Percentiles rank a stretch among this genome's conserved stretches.
Conservation (phyloP, 2,113 vertebrate genomes). For the Microcebus tavaratra region DNA sequence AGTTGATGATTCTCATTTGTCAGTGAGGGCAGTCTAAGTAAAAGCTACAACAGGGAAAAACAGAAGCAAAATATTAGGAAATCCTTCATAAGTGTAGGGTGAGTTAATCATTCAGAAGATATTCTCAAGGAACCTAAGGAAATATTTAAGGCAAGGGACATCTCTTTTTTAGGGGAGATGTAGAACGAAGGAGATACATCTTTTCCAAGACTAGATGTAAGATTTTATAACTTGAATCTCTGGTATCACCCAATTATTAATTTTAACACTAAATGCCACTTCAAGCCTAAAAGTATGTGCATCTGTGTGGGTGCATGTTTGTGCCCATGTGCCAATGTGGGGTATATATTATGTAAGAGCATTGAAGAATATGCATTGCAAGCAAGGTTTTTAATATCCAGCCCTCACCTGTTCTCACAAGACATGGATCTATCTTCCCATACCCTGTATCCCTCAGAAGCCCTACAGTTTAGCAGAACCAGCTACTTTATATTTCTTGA, state of each 20-base stretch:
- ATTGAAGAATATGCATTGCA: background rate
- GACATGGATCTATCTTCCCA: background rate
- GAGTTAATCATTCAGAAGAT: slow-evolving; percentile 21
- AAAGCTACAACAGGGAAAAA: slow-evolving; percentile 41
- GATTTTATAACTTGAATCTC: background rate
- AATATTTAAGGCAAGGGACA: slow-evolving; percentile 31
- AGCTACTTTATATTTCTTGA: background rate
- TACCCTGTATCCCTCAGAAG: background rate
- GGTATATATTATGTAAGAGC: background rate
- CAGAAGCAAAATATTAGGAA: slow-evolving; percentile 30
- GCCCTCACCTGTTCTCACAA: background rate
- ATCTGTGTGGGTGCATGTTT: background rate
- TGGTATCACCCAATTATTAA: background rate
- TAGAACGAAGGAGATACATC: background rate
- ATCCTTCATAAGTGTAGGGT: slow-evolving; percentile 37
- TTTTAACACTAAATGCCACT: background rate
- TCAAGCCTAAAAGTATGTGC: background rate
- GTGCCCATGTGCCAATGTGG: background rate
- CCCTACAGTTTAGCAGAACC: background rate
- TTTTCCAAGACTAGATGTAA: background rate
- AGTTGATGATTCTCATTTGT: slow-evolving; percentile 71
- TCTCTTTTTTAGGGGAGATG: background rate
- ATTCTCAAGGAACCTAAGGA: slow-evolving; percentile 35
- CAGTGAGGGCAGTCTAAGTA: slow-evolving; percentile 56
- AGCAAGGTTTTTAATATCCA: background rate